Conservation (phyloP, 2,888 invertebrate genomes). For the Drosophila barbarae region DNA sequence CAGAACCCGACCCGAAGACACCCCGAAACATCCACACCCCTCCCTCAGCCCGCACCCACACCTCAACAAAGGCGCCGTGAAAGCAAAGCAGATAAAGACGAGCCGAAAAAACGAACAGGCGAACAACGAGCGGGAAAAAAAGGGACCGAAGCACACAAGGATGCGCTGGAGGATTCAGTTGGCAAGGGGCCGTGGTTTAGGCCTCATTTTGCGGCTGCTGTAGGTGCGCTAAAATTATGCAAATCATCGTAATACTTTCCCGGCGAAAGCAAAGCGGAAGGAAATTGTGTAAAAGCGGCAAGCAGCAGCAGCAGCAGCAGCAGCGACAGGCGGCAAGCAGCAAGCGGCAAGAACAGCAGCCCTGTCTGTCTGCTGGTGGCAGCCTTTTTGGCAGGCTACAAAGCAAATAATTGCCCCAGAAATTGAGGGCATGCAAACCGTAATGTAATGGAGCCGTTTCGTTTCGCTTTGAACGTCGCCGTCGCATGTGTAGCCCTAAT, state of each 20-base stretch:
- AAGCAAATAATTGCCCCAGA: constrained; percentile 68
- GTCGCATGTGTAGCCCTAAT: constrained; percentile 57
- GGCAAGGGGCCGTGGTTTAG: constrained; percentile 44
- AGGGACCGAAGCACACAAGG: constrained; percentile 29
- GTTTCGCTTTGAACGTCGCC: constrained; percentile 55
- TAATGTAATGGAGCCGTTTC: constrained; percentile 66
- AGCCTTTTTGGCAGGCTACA: constrained; percentile 58
- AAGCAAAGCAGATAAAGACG: constrained; percentile 63
- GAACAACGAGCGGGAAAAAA: constrained; percentile 9
- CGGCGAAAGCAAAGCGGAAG: constrained; percentile 59
- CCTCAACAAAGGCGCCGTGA: constrained; percentile 41
- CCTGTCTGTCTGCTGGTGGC: constrained; percentile 46
- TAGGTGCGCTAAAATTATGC: constrained; percentile 76
- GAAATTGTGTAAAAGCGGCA: constrained; percentile 57
- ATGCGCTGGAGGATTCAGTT: constrained; percentile 40
- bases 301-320: constrained; percentile 5
- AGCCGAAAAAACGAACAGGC: constrained; percentile 37
- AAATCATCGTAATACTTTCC: constrained; percentile 76
- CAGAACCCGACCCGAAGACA: constrained; percentile 5
- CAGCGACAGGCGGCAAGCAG: constrained; percentile 3
- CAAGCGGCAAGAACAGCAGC: constrained; percentile 13
- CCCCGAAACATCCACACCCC: constrained; percentile 11
- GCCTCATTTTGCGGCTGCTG: constrained; percentile 47
- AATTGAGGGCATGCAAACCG: constrained; percentile 74
- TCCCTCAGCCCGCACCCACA: constrained; percentile 6